Base-by-base conservation (phyloP, 2,797 vertebrate genomes). In the Silurus aristotelis region DNA sequence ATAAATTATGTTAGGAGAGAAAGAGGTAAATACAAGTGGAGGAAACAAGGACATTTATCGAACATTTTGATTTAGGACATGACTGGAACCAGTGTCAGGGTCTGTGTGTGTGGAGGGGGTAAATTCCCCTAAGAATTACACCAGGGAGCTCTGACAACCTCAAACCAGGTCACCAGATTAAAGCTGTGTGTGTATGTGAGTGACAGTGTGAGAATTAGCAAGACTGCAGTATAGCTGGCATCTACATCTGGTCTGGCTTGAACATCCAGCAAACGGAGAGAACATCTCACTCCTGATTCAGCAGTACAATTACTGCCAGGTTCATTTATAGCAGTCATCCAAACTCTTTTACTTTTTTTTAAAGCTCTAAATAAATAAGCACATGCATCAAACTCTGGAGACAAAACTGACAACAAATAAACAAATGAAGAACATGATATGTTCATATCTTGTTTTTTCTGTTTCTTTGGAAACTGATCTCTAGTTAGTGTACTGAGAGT, bases 31-130 rank as follows among this genome's bases (percentile, higher is more conserved):
- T 10, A 46, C 46, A 52, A 73, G 25, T 19, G 43, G 52, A 55
- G 31, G 66, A 83, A 83, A 77, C 72, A 81, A 86, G 80, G 80
- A 81, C 78, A 84, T 19, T 84, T 52, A 68, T 67, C 71, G 63
- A 82, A 80, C 4, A 19, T 76, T 81, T 0, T 52, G 72, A 86
- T 68, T 77, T 71, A 70, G 38, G 73, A 56, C 71, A 78, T 31
- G 81, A 52, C 31, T 58, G 25, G 19, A 82, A 38, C 19, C 56
- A 20, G 56, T 71, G 68, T 55, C 46, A 72, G 70, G n/a, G 22
- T 46, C 17, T 25, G n/a, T 27, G 14, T 25, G 22, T 15, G 22
- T n/a, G 70, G 46, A 20, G 46, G 19, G 68, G 19, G 67, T 66
- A 73, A 43, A 76, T 68, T 56, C 83, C 76, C 83, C 58, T 43